Evolutionary conservation across 2,888 invertebrate species (phyloP).

Genomic region (Hyles lineata): DNA sequence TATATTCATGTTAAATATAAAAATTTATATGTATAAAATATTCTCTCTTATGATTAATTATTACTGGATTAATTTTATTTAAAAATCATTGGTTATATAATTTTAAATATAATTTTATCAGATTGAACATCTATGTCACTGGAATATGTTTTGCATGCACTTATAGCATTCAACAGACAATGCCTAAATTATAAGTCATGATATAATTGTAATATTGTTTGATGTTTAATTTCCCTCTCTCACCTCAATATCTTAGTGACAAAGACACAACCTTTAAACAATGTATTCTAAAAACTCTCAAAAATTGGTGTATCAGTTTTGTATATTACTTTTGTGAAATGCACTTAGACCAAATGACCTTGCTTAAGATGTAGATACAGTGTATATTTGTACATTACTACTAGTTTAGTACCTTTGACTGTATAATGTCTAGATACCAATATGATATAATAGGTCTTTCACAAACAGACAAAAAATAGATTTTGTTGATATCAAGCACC

Average conservation of each 20-base stretch:
- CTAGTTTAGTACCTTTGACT: background rate
- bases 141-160: background rate
- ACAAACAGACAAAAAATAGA: too few relatives aligned
- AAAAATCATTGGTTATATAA: background rate
- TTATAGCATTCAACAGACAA: background rate
- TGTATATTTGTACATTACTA: background rate
- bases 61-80: conserved; percentile 10
- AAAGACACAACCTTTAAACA: background rate
- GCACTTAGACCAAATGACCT: conserved; percentile 18
- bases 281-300: background rate
- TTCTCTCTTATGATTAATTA: conserved; percentile 13
- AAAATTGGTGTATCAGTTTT: background rate
- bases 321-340: background rate
- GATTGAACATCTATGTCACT: conserved; percentile 9
- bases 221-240: background rate
- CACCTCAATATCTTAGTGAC: background rate
- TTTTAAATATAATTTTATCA: conserved; percentile 1
- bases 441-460: too few relatives aligned
- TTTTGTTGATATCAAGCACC: too few relatives aligned
- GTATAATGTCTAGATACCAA: too few relatives aligned
- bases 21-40: conserved; percentile 20
- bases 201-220: background rate
- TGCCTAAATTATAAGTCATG: background rate
- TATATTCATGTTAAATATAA: conserved; percentile 20
- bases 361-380: background rate